Evolutionary conservation across 2,797 vertebrate species (phyloP).

Genomic region (Simalia tracyae): DNA sequence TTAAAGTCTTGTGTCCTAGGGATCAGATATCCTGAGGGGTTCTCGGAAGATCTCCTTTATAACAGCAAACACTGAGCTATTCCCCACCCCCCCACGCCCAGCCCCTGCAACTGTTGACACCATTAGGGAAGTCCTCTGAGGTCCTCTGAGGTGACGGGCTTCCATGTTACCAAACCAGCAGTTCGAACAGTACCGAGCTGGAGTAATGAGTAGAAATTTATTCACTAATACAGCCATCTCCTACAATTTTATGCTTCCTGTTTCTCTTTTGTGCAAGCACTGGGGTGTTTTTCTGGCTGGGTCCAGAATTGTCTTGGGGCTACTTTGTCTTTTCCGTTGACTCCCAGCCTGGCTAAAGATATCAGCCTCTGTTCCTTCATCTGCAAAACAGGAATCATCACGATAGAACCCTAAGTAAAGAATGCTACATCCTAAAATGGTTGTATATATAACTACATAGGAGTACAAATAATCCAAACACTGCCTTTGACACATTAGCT

Average conservation of each 20-base stretch:
- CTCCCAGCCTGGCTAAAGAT: not conserved
- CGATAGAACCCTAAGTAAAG: not conserved
- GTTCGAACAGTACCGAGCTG: not conserved
- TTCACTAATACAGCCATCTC: not conserved
- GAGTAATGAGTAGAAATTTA: not conserved
- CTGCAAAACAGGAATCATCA: not conserved
- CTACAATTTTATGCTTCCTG: not conserved
- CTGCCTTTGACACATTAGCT: slow-evolving; percentile 42
- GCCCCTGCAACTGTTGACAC: not conserved
- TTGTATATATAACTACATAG: slow-evolving; percentile 38
- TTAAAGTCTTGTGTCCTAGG: not conserved
- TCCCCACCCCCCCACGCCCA: not conserved
- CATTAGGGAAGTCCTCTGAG: not conserved
- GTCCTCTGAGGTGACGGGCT: not conserved
- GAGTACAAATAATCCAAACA: slow-evolving; percentile 42
- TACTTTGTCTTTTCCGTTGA: not conserved
- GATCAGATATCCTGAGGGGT: not conserved
- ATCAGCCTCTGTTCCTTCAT: not conserved
- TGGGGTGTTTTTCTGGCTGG: not conserved
- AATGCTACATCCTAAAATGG: slow-evolving; percentile 40
- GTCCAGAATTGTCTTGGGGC: not conserved
- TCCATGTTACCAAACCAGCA: not conserved
- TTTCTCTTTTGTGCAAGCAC: not conserved
- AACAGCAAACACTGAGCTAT: not conserved
- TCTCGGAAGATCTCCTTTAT: not conserved